Evolutionary conservation across 2,888 invertebrate genomes (phyloP).

Genomic region (Crossocerus cetratus): DNA sequence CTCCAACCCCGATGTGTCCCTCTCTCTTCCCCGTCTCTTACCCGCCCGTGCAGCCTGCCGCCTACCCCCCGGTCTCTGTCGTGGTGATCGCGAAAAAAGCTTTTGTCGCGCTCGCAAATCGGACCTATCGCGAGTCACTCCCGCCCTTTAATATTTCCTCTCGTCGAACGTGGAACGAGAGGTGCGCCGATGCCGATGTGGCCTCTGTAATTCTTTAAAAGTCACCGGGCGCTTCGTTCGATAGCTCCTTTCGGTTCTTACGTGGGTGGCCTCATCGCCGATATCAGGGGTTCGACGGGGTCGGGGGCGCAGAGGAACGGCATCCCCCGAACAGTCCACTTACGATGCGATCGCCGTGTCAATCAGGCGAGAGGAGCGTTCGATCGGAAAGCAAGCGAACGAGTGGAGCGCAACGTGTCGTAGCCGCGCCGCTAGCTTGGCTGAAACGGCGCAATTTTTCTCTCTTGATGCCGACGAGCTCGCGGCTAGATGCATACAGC

Average conservation of each 20-base stretch:
- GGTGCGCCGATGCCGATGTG: conserved; percentile 12
- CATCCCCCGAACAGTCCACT: not conserved
- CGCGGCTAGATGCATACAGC: too few relatives aligned
- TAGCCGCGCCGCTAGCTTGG: not conserved
- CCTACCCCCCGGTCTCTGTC: not conserved
- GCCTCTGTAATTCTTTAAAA: not conserved
- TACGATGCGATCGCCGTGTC: not conserved
- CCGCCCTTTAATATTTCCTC: conserved; percentile 42
- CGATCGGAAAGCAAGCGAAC: not conserved
- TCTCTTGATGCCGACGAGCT: too few relatives aligned
- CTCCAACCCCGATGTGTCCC: conserved; percentile 6
- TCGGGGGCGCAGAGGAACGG: too few relatives aligned
- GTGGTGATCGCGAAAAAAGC: conserved; percentile 15
- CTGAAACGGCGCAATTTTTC: not conserved
- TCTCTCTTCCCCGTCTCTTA: not conserved
- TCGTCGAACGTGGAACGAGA: conserved; percentile 18
- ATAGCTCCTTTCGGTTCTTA: conserved; percentile 12
- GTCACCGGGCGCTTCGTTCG: conserved; percentile 1
- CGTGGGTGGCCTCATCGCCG: not conserved
- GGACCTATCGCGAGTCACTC: conserved; percentile 45
- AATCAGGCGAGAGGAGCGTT: conserved; percentile 1
- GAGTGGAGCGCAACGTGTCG: conserved; percentile 1
- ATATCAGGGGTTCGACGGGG: not conserved
- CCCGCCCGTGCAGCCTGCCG: not conserved
- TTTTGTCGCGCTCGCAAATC: conserved; percentile 54